Evolutionary conservation across 2,113 vertebrate species (phyloP).

Genomic region (Apus apus): DNA sequence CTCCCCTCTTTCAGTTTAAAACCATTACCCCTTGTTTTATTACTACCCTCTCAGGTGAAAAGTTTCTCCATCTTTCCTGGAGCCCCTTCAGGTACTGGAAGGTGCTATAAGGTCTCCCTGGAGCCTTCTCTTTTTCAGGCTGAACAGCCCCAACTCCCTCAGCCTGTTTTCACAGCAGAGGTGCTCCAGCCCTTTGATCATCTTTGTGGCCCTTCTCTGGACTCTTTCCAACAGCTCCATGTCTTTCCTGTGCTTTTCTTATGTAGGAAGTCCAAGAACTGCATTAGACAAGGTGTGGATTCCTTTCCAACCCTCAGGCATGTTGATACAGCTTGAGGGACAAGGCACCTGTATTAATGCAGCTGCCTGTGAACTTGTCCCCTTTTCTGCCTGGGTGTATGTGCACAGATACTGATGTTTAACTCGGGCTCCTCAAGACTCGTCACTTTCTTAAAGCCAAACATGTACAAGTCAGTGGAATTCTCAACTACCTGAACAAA

Average conservation of each 20-base stretch:
- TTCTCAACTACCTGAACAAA: neutral
- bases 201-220: too few relatives aligned
- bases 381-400: neutral
- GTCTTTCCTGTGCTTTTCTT: neutral
- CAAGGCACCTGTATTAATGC: neutral
- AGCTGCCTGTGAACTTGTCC: neutral
- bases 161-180: too few relatives aligned
- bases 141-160: too few relatives aligned
- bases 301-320: neutral
- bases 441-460: neutral
- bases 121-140: too few relatives aligned
- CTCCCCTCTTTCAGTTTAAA: too few relatives aligned
- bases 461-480: rapidly evolving
- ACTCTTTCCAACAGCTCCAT: too few relatives aligned
- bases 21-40: too few relatives aligned
- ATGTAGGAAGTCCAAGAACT: neutral
- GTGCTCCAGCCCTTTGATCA: too few relatives aligned
- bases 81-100: too few relatives aligned
- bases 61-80: too few relatives aligned
- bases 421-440: neutral
- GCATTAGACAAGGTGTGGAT: neutral
- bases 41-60: too few relatives aligned
- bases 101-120: too few relatives aligned
- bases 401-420: neutral
- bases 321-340: neutral